phyloP scores from a whole-genome alignment of 2,888 invertebrate species.

The Drosophila silvestris region DNA sequence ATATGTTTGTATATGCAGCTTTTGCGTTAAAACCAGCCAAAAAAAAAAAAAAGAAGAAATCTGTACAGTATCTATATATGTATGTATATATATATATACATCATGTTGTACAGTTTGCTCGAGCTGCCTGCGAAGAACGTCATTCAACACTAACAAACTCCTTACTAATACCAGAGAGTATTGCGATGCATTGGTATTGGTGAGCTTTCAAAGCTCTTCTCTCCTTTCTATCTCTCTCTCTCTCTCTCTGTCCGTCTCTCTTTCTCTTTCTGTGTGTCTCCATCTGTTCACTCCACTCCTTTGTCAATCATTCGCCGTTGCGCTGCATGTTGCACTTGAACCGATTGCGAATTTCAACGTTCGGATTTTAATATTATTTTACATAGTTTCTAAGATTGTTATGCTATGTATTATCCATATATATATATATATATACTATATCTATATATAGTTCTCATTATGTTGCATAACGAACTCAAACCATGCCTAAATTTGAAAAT shows the following conservation, averaged over 20 bases:
- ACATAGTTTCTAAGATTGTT: slow-evolving; percentile 13
- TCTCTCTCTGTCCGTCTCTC: not conserved
- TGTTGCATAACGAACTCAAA: slow-evolving; percentile 23
- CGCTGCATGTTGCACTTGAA: slow-evolving; percentile 51
- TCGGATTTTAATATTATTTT: slow-evolving; percentile 3
- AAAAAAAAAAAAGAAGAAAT: not conserved
- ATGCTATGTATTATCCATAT: slow-evolving; percentile 23
- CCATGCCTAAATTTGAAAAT: slow-evolving; percentile 8
- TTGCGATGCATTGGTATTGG: slow-evolving; percentile 33
- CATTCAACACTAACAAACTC: slow-evolving; percentile 41
- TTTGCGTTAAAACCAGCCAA: not conserved
- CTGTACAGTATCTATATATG: slow-evolving; percentile 16
- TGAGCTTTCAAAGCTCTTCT: slow-evolving; percentile 41
- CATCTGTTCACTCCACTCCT: slow-evolving; percentile 1
- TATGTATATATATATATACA: slow-evolving; percentile 15
- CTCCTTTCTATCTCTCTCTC: slow-evolving; percentile 1
- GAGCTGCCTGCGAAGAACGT: slow-evolving; percentile 11
- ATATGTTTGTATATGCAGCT: slow-evolving; percentile 17
- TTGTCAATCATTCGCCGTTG: slow-evolving; percentile 21
- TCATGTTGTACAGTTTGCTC: slow-evolving; percentile 15
- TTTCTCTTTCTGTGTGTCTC: not conserved
- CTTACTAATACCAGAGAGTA: slow-evolving; percentile 45
- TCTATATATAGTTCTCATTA: not conserved
- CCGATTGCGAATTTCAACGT: slow-evolving; percentile 23
- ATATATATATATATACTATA: not conserved